Conservation (phyloP, 2,888 invertebrate genomes). For the Idaea biselata region DNA sequence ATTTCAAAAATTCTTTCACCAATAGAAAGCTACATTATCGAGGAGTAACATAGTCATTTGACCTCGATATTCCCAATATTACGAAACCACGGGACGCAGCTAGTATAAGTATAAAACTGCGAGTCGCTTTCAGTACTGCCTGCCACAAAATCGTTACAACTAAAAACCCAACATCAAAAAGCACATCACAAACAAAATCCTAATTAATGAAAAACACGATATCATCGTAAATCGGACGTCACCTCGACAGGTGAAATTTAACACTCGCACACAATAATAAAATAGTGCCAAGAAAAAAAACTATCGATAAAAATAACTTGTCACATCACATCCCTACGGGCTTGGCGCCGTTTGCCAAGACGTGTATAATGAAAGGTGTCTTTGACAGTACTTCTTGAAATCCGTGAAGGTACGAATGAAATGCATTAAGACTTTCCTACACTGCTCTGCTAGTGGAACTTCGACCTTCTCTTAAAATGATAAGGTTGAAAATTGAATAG, state of each 20-base stretch:
- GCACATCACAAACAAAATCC: constrained; percentile 2
- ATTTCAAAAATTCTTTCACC: too few species aligned
- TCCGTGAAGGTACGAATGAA: background rate
- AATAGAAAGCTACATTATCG: too few species aligned
- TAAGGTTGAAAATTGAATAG: background rate
- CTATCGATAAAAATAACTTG: constrained; percentile 28
- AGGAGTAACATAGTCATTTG: too few species aligned
- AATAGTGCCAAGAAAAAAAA: constrained; percentile 26
- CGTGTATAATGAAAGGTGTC: constrained; percentile 56
- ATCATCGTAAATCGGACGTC: constrained; percentile 4
- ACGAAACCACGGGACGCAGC: too few species aligned
- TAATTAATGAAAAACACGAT: background rate
- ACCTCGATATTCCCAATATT: too few species aligned
- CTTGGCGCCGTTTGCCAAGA: constrained; percentile 68
- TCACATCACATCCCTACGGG: constrained; percentile 37
- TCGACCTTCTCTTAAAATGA: background rate
- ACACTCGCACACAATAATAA: constrained; percentile 26
- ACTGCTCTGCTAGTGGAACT: background rate
- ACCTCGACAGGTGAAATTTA: constrained; percentile 26
- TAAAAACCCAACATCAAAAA: constrained; percentile 9
- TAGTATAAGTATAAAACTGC: too few species aligned
- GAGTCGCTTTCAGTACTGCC: too few species aligned
- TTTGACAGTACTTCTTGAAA: constrained; percentile 35
- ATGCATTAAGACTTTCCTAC: background rate
- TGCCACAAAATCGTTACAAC: background rate